Evolutionary conservation across 92 coral and sea anemone species (phyloP).

Genomic region (Parazoanthus atlanticus): DNA sequence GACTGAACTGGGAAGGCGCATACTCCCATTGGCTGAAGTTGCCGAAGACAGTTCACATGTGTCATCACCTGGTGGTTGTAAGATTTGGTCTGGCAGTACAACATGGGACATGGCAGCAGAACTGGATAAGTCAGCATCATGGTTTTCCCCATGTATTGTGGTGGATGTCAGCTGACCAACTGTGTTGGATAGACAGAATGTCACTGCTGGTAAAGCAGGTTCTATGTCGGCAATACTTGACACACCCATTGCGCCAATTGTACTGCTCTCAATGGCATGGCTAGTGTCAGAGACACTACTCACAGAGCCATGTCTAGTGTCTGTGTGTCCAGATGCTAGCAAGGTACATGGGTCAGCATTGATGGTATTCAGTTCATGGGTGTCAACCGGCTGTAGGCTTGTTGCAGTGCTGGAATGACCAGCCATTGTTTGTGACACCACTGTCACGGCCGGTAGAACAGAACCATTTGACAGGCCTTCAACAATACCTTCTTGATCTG

Average conservation of each 20-base stretch:
- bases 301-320: not conserved
- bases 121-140: constrained; percentile 50
- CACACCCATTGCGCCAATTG: not conserved
- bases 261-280: not conserved
- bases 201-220: constrained; percentile 17
- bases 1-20: constrained; percentile 47
- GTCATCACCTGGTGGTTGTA: constrained; percentile 88
- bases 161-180: constrained; percentile 21
- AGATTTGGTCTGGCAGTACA: constrained; percentile 90
- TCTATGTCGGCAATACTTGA: constrained; percentile 22
- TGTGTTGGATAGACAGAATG: constrained; percentile 29
- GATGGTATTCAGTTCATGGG: constrained; percentile 20
- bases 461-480: constrained; percentile 72
- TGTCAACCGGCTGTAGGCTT: not conserved
- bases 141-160: constrained; percentile 30
- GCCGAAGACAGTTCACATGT: constrained; percentile 60
- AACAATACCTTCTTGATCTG: constrained; percentile 85
- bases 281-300: not conserved
- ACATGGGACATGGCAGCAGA: constrained; percentile 81
- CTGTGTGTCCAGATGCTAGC: constrained; percentile 15
- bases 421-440: constrained; percentile 42
- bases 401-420: not conserved
- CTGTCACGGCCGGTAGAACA: constrained; percentile 62
- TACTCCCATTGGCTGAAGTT: constrained; percentile 40
- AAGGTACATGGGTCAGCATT: not conserved